Evolutionary conservation across 2,797 vertebrate genomes (phyloP).

Genomic region (Esox masquinongy): DNA sequence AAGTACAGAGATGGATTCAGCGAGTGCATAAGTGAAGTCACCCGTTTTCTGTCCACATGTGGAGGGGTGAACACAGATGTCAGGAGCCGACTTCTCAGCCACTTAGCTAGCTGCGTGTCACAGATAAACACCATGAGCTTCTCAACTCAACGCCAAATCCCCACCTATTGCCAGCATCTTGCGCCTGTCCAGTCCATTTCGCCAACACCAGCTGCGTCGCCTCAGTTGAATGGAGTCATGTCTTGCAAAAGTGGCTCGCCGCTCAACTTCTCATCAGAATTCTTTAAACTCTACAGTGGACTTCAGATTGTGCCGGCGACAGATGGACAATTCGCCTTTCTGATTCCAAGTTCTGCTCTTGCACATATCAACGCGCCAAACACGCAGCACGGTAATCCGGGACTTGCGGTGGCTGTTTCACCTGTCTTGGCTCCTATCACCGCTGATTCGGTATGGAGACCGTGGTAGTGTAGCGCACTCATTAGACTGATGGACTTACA

Average conservation of each 20-base stretch:
- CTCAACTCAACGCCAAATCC: conserved; percentile 65
- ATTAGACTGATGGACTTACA: conserved; percentile 9
- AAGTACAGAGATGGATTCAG: conserved; percentile 93
- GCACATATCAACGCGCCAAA: conserved; percentile 73
- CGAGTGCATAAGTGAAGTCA: conserved; percentile 92
- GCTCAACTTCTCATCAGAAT: conserved; percentile 61
- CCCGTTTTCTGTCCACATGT: conserved; percentile 90
- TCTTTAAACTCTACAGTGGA: conserved; percentile 80
- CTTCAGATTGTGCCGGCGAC: conserved; percentile 88
- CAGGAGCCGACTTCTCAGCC: conserved; percentile 86
- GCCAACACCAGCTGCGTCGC: conserved; percentile 58
- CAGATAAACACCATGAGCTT: conserved; percentile 86
- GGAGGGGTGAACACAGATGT: conserved; percentile 90
- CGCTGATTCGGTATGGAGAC: conserved; percentile 91
- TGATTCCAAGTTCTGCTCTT: conserved; percentile 86
- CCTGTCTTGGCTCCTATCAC: conserved; percentile 76
- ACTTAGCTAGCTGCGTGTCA: conserved; percentile 89
- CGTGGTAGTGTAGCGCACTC: conserved; percentile 78
- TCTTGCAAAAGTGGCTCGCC: conserved; percentile 71
- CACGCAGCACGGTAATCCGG: conserved; percentile 57
- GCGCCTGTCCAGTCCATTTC: conserved; percentile 65
- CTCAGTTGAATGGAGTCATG: conserved; percentile 62
- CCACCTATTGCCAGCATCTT: conserved; percentile 62
- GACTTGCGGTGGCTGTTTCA: conserved; percentile 63
- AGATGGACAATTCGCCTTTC: conserved; percentile 89